Conservation (phyloP, 2,888 invertebrate species). For the Sphaerophoria taeniata region DNA sequence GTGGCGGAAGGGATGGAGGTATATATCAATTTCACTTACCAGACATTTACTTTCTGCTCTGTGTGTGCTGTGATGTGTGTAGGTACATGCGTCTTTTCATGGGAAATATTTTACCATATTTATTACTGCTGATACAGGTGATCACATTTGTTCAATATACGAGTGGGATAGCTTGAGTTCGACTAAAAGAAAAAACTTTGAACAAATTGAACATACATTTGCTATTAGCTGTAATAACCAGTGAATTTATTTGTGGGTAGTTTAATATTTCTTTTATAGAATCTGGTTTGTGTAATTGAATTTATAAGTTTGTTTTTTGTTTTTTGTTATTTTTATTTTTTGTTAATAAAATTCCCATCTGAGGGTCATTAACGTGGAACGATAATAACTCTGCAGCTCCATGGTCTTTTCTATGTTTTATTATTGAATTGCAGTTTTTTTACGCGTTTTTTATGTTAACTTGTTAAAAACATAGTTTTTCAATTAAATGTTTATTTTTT, state of each 20-base stretch:
- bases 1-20: neutral
- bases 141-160: conserved; percentile 45
- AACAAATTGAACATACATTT: conserved; percentile 52
- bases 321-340: conserved; percentile 6
- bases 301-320: conserved; percentile 38
- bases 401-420: neutral
- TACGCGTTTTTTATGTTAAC: neutral
- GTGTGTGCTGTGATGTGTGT: neutral
- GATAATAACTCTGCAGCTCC: conserved; percentile 5
- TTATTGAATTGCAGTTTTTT: conserved; percentile 1
- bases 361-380: conserved; percentile 62
- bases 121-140: conserved; percentile 61
- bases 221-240: conserved; percentile 67
- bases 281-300: conserved; percentile 60
- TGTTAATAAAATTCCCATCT: conserved; percentile 51
- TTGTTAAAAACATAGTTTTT: conserved; percentile 52
- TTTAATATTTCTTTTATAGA: conserved; percentile 25
- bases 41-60: neutral
- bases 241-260: conserved; percentile 47
- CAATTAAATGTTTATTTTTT: conserved; percentile 49
- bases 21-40: conserved; percentile 36
- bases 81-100: conserved; percentile 16
- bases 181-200: conserved; percentile 14
- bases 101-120: conserved; percentile 64
- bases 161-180: neutral